Conservation (phyloP, 2,888 invertebrate species). For the Matsumyia berberina region DNA sequence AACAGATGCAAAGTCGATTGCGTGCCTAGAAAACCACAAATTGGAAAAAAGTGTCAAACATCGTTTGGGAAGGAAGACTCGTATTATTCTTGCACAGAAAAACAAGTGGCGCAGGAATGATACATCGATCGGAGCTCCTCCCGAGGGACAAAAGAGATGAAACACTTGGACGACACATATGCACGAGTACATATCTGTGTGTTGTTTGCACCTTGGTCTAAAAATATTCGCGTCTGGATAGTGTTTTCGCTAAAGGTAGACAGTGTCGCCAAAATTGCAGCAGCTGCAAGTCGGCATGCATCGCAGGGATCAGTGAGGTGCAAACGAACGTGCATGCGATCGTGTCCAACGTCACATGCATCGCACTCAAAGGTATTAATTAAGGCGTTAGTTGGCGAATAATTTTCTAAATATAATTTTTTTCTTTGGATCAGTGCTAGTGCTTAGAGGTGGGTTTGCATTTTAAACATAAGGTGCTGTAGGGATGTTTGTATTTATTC, state of each 20-base stretch:
- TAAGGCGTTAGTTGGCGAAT: slow-evolving; percentile 74
- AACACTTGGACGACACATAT: slow-evolving; percentile 4
- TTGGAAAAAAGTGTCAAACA: slow-evolving; percentile 69
- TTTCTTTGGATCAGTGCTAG: slow-evolving; percentile 44
- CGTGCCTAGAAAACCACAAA: slow-evolving; percentile 70
- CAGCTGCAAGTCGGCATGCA: slow-evolving; percentile 62
- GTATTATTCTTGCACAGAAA: slow-evolving; percentile 21
- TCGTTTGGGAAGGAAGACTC: slow-evolving; percentile 19
- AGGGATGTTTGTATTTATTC: not conserved
- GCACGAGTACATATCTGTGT: not conserved
- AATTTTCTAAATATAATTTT: slow-evolving; percentile 63
- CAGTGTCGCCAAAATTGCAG: slow-evolving; percentile 35
- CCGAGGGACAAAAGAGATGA: slow-evolving; percentile 21
- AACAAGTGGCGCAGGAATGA: slow-evolving; percentile 35
- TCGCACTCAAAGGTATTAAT: slow-evolving; percentile 66
- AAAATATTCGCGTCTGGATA: slow-evolving; percentile 48
- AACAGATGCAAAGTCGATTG: slow-evolving; percentile 70
- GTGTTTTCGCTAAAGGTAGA: slow-evolving; percentile 54
- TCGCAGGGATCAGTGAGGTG: slow-evolving; percentile 70
- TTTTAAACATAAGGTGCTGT: slow-evolving; percentile 44
- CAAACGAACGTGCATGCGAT: slow-evolving; percentile 63
- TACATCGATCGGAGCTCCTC: not conserved
- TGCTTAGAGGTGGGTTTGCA: slow-evolving; percentile 56
- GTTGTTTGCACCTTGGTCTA: slow-evolving; percentile 67
- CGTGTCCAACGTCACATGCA: slow-evolving; percentile 56